Evolutionary conservation across 2,888 invertebrate genomes (phyloP).

Genomic region (Rhimphoctona megacephalus): DNA sequence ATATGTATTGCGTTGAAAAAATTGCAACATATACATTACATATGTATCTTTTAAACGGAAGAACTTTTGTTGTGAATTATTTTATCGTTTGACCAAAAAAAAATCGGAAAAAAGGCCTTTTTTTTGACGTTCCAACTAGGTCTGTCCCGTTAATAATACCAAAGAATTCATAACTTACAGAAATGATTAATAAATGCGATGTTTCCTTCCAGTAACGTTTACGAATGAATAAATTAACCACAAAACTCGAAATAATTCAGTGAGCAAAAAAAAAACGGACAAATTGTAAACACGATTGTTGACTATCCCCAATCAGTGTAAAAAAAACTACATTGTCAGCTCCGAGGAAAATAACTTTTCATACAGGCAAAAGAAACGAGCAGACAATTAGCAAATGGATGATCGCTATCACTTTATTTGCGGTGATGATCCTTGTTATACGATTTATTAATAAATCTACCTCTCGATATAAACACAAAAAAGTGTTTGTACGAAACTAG

Average conservation of each 20-base stretch:
- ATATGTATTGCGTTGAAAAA: too few species aligned
- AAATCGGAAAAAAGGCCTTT: too few species aligned
- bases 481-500: slow-evolving; percentile 11
- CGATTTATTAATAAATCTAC: slow-evolving; percentile 22
- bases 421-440: not conserved
- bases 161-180: not conserved
- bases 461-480: not conserved
- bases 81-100: too few species aligned
- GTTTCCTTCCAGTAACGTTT: too few species aligned
- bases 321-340: not conserved
- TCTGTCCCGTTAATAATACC: too few species aligned
- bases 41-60: too few species aligned
- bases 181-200: not conserved
- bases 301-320: too few species aligned
- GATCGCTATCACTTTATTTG: not conserved
- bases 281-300: too few species aligned
- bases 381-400: not conserved
- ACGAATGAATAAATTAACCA: not conserved
- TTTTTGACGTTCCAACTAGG: too few species aligned
- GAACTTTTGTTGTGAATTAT: too few species aligned
- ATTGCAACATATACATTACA: too few species aligned
- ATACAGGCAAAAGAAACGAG: not conserved
- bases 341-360: not conserved
- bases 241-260: not conserved
- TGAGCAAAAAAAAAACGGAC: not conserved